Conservation (phyloP, 2,888 invertebrate species). For the Pachydiplax longipennis region DNA sequence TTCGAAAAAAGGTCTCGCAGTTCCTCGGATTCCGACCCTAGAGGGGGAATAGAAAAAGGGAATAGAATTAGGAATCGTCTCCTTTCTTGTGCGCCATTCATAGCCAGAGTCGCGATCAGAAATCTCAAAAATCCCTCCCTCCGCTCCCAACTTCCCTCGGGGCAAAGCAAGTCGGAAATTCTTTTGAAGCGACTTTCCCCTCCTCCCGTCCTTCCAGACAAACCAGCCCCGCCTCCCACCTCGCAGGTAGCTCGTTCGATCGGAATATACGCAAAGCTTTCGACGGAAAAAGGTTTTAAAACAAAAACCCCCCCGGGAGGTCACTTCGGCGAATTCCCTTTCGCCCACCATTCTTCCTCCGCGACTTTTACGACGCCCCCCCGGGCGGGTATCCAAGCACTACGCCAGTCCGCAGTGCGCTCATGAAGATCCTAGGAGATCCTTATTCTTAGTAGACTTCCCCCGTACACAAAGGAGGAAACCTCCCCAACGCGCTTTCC, state of each 20-base stretch:
- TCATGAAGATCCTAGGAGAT: background rate
- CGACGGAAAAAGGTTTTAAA: background rate
- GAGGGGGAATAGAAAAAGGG: background rate
- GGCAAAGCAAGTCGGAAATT: conserved; percentile 12
- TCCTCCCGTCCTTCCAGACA: background rate
- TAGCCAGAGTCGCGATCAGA: background rate
- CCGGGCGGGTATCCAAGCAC: background rate
- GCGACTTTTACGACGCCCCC: background rate
- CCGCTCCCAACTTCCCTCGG: background rate
- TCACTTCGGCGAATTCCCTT: background rate
- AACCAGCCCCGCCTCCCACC: background rate
- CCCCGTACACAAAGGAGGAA: background rate
- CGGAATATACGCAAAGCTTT: background rate
- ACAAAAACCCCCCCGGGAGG: background rate
- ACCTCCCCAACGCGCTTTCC: background rate
- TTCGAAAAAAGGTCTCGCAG: too few species aligned
- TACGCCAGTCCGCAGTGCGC: too few species aligned
- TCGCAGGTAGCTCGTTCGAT: background rate
- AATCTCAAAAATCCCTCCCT: background rate
- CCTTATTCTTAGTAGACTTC: background rate
- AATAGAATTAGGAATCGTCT: background rate
- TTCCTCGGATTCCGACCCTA: background rate
- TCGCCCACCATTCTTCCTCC: background rate
- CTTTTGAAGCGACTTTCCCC: background rate
- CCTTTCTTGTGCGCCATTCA: background rate